phyloP scores from a whole-genome alignment of 2,888 invertebrate species.

The Embidobia sp. region DNA sequence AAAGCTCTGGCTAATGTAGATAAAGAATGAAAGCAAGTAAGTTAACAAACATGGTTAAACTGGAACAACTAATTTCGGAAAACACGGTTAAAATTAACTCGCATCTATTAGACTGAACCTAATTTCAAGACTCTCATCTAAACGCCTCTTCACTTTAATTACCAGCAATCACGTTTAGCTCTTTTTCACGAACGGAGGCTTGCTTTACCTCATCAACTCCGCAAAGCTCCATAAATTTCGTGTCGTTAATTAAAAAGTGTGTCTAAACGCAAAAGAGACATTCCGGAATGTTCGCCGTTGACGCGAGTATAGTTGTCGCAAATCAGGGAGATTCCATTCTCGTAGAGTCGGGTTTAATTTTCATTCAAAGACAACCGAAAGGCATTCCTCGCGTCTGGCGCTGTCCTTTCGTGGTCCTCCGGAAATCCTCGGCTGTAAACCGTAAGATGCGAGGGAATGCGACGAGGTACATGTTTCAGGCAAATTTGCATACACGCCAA shows the following conservation, averaged over 20 bases:
- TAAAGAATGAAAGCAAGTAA: no score
- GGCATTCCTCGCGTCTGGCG: slow-evolving; percentile 37
- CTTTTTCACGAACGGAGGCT: no score
- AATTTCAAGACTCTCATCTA: slow-evolving; percentile 25
- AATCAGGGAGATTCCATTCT: slow-evolving; percentile 44
- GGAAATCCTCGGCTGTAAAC: slow-evolving; percentile 51
- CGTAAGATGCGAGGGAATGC: slow-evolving; percentile 42
- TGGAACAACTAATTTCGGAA: slow-evolving; percentile 12
- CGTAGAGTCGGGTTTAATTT: slow-evolving; percentile 38
- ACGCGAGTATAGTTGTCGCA: slow-evolving; percentile 24
- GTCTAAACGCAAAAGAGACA: slow-evolving; percentile 25
- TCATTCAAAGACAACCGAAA: slow-evolving; percentile 54
- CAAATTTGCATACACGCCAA: slow-evolving; percentile 39
- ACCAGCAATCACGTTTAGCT: slow-evolving; percentile 1
- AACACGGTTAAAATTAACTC: slow-evolving; percentile 13
- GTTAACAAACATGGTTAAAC: no score
- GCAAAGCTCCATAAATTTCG: slow-evolving; percentile 27
- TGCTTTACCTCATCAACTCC: no score
- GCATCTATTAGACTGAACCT: slow-evolving; percentile 25
- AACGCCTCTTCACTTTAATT: slow-evolving; percentile 18
- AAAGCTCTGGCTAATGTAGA: no score
- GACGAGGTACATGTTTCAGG: slow-evolving; percentile 24
- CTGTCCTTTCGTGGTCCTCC: slow-evolving; percentile 54
- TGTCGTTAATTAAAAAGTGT: slow-evolving; percentile 37
- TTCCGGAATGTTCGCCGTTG: slow-evolving; percentile 18